phyloP scores from a whole-genome alignment of 2,888 invertebrate species.

The Venusia cambrica region DNA sequence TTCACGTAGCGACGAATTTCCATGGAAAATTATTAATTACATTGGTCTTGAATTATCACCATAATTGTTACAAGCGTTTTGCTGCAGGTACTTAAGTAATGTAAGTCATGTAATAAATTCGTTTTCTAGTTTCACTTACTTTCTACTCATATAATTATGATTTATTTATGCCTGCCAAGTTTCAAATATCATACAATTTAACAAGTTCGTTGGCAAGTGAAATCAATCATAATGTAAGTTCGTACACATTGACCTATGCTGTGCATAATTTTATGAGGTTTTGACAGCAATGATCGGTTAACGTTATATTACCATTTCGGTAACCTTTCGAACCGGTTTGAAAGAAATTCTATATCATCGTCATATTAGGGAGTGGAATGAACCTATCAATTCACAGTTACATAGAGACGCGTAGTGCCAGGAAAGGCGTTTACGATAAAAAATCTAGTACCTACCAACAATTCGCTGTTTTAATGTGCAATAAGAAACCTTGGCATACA shows the following conservation, averaged over 20 bases:
- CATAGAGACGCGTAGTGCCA: no score
- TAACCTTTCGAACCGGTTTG: neutral
- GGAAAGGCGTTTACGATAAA: no score
- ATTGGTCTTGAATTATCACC: no score
- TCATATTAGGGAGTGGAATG: neutral
- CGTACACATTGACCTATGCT: slow-evolving; percentile 11
- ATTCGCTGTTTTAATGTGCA: neutral
- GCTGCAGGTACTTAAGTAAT: no score
- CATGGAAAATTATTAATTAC: no score
- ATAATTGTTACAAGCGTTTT: no score
- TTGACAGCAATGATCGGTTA: neutral
- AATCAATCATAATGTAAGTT: slow-evolving; percentile 26
- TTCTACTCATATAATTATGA: slow-evolving; percentile 21
- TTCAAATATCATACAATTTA: slow-evolving; percentile 13
- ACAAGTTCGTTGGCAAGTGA: slow-evolving; percentile 20
- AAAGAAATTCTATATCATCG: neutral
- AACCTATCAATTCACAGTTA: no score
- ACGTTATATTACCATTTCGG: neutral
- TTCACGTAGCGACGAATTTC: no score
- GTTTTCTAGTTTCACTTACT: slow-evolving; percentile 27
- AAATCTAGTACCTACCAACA: no score
- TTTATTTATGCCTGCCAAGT: slow-evolving; percentile 16
- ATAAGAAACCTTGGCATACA: slow-evolving; percentile 8
- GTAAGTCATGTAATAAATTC: slow-evolving; percentile 13
- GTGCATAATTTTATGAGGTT: slow-evolving; percentile 7